Evolutionary conservation across 1,140 invertebrate genomes (phyloP).

Genomic region (Panulirus ornatus): DNA sequence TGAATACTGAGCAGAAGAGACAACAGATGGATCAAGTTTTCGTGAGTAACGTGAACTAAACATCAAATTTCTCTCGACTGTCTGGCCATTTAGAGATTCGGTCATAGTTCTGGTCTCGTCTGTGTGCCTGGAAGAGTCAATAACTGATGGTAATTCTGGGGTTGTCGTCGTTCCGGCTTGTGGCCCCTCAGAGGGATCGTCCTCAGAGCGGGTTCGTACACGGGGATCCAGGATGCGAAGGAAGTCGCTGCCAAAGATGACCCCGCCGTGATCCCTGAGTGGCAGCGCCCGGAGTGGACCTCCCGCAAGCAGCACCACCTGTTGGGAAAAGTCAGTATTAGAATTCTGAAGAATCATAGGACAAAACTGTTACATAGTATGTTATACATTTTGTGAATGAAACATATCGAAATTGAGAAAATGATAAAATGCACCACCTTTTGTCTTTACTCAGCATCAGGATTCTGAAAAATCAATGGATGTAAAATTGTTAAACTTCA

Average conservation of each 20-base stretch:
- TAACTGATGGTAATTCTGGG: background rate
- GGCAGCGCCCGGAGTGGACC: constrained; percentile 16
- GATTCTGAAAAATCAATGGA: too few relatives aligned
- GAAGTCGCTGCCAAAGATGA: constrained; percentile 56
- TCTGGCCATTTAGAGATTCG: background rate
- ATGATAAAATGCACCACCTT: too few relatives aligned
- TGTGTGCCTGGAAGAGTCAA: background rate
- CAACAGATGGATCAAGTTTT: constrained; percentile 2
- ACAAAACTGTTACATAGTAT: too few relatives aligned
- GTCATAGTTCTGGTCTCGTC: background rate
- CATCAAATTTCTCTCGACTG: background rate
- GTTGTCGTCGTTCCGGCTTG: background rate
- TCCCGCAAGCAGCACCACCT: constrained; percentile 38
- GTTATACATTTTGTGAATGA: too few relatives aligned
- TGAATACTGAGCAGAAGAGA: background rate
- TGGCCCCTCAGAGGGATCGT: background rate
- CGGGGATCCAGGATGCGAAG: constrained; percentile 47
- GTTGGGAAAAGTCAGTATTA: too few relatives aligned
- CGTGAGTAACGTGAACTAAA: constrained; percentile 15
- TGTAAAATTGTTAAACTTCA: too few relatives aligned
- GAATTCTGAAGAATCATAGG: too few relatives aligned
- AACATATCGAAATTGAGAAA: too few relatives aligned
- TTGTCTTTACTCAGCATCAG: too few relatives aligned
- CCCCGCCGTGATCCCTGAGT: constrained; percentile 28
- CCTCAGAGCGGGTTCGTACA: background rate